Base-by-base conservation (phyloP, 2,888 invertebrate species). In the Rhagonycha lutea region DNA sequence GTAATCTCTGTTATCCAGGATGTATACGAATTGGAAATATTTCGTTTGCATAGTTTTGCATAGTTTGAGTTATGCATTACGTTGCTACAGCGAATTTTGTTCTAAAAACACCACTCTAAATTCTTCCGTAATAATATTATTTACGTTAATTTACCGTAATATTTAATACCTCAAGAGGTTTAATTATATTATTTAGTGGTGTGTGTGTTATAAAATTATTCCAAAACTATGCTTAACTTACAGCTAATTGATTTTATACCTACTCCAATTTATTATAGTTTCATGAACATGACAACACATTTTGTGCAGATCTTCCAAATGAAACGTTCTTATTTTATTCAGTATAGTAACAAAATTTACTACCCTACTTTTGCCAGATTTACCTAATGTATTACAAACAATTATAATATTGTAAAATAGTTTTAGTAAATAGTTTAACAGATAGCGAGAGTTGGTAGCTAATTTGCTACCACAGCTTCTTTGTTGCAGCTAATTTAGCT, bases 1-100 rank as follows among this genome's bases (percentile, higher is more conserved):
- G 70, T 76, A 76, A 76, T 76, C 73, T 74, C 74, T 77, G 74
- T 74, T 74, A 77, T 77, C 72, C 77, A 32, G 65, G 69, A 61
- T 74, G 69, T 77, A 61, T 71, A 74, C 60, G 71, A 74, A 72
- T 69, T 69, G 68, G 72, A 74, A 74, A 77, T 77, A 69, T 77
- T 77, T 72, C 67, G 72, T 72, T 74, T 74, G 28, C 74, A 71
- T 74, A 69, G 76, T 76, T 76, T 61, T 18, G 23, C 69, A 68
- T 76, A 69, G 72, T 72, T 75, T 63, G 10, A 9, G 65, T 65
- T 32, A 62, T 68, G 63, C 60, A 69, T 72, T 63, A 75, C 14
- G 47, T 72, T 23, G 69, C 28, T 65, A 74, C 65, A 65, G 26
- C 4, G 11, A 70, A 70, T 73, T 73, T 76, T 68, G 14, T 70